phyloP scores from a whole-genome alignment of 2,888 invertebrate genomes.

The Lasioglossum pauxillum region DNA sequence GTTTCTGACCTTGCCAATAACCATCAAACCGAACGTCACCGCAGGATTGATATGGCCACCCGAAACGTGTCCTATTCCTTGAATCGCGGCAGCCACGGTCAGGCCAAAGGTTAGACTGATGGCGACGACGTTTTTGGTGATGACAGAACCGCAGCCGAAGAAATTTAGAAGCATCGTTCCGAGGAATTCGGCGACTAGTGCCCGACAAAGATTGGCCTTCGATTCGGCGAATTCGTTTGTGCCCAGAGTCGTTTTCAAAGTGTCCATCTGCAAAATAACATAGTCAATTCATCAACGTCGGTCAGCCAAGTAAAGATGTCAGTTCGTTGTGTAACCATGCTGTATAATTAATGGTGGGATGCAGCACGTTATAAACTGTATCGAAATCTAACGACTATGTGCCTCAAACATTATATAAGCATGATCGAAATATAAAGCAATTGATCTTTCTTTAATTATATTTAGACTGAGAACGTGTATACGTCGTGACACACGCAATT shows the following conservation, averaged over 20 bases:
- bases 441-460: not conserved
- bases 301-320: not conserved
- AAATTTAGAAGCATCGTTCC: constrained; percentile 95
- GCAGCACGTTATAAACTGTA: not conserved
- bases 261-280: constrained; percentile 82
- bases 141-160: constrained; percentile 93
- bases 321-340: not conserved
- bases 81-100: constrained; percentile 92
- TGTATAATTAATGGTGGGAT: constrained; percentile 1
- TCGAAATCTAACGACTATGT: not conserved
- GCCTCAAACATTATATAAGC: not conserved
- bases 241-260: constrained; percentile 88
- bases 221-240: constrained; percentile 90
- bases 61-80: constrained; percentile 94
- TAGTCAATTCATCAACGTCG: constrained; percentile 13
- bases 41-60: constrained; percentile 98
- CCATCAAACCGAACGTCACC: constrained; percentile 92
- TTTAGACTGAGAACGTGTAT: not conserved
- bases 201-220: constrained; percentile 90
- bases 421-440: not conserved
- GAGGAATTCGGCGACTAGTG: constrained; percentile 94
- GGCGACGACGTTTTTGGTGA: constrained; percentile 87
- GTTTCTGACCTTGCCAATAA: constrained; percentile 88
- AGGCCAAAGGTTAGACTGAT: constrained; percentile 95
- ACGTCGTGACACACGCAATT: not conserved